Base-by-base conservation (phyloP, 1,140 invertebrate species). In the Orussus abietinus region DNA sequence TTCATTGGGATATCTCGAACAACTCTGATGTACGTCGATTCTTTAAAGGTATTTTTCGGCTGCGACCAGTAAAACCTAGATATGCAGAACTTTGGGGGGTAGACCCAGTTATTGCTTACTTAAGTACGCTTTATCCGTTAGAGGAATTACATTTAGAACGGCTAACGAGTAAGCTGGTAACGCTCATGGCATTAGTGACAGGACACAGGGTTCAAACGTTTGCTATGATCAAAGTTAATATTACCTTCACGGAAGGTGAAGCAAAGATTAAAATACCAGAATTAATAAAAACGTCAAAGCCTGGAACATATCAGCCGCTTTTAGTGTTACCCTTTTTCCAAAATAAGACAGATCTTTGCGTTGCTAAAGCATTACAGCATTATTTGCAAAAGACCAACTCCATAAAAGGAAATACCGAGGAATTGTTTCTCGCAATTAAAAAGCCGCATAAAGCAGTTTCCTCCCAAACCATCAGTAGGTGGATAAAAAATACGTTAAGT, bases 21-120 rank as follows among this genome's bases (percentile, higher is more conserved):
- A 20, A 62, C 30, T 18, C 37, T 1, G 13, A 34, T 7, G 29
- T 62, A 2, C 51, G 49, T 20, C 18, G 56, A 33, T 57, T 59
- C 42, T 45, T 54, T 33, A 61, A 55, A 45, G 62, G 53, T 14
- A 42, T 54, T 4, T 51, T 43, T 19, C 35, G 14, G 17, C 15
- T 50, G 10, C 45, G 49, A 19, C 54, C 57, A 3, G 12, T 44
- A 1, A 37, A 34, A 13, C 54, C 54, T 3, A 45, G 47, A 22
- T 65, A 65, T 33, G 30, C 50, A 12, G 13, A 35, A 7, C 48
- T 49, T 1, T 60, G 57, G 58, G 57, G 62, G 32, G 12, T 39
- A 20, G 11, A 45, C 35, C 11, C 30, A 40, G 29, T 25, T 28
- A 3, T 47, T 35, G 15, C 19, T 20, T 39, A 39, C 19, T 18